Conservation (phyloP, 2,797 vertebrate genomes). For the Prionace glauca region DNA sequence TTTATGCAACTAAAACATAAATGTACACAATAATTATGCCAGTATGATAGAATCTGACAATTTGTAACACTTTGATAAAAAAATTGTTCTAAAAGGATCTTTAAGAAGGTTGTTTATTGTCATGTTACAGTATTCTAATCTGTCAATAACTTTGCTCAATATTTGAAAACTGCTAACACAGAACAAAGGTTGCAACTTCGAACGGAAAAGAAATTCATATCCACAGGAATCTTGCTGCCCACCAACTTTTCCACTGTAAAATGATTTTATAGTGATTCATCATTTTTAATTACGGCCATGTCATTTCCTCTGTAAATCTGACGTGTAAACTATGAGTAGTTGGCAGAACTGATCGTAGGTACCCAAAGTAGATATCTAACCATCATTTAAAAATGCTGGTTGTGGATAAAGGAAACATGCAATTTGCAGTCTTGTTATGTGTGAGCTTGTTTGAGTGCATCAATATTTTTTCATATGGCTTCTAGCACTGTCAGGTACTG, state of each 20-base stretch:
- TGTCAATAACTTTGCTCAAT: not conserved
- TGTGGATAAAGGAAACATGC: not conserved
- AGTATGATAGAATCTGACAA: not conserved
- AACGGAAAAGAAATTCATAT: constrained; percentile 8
- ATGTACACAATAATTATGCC: not conserved
- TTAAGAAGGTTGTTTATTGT: not conserved
- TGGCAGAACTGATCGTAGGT: not conserved
- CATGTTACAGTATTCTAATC: not conserved
- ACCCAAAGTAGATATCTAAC: not conserved
- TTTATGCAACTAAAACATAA: not conserved
- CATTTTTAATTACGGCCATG: not conserved
- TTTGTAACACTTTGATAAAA: not conserved
- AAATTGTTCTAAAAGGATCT: not conserved
- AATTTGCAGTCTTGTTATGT: not conserved
- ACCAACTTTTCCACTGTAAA: not conserved
- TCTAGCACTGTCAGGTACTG: not conserved
- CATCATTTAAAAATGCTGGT: not conserved
- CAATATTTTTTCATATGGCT: not conserved
- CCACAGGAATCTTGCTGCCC: not conserved
- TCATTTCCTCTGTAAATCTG: not conserved
- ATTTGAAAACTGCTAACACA: not conserved
- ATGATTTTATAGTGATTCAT: not conserved
- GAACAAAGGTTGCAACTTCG: not conserved
- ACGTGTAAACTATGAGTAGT: not conserved
- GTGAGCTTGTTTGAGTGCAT: not conserved